These are phyloP conservation scores for Amphiduros pacificus DNA, from an alignment of 2,888 invertebrate genomes.

Conservation along the genomic window DNA sequence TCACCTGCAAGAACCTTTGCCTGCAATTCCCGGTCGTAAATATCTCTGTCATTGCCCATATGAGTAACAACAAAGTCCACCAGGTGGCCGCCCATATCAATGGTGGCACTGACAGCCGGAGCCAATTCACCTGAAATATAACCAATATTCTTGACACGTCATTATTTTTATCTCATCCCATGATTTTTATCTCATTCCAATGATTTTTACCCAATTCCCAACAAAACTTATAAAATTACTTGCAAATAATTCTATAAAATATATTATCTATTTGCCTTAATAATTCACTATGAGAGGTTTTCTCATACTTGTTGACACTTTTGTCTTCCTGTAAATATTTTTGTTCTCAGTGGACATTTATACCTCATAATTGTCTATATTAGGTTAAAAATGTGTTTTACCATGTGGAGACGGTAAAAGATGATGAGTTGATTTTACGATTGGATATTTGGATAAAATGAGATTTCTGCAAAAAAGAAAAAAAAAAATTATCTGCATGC, in stretches of 20 bases:
- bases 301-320: no score
- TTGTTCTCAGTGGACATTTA: not conserved
- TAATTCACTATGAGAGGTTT: no score
- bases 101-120: constrained; percentile 57
- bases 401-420: constrained; percentile 60
- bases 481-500: not conserved
- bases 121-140: constrained; percentile 54
- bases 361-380: not conserved
- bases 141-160: not conserved
- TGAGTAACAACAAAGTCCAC: constrained; percentile 60
- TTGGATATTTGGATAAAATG: constrained; percentile 58
- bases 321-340: no score
- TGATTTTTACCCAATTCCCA: no score
- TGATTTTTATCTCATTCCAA: no score
- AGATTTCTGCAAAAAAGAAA: constrained; percentile 47
- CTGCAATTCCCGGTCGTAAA: constrained; percentile 57
- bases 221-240: no score
- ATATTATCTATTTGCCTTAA: no score
- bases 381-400: constrained; percentile 19
- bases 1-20: constrained; percentile 52
- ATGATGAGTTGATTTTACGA: constrained; percentile 57
- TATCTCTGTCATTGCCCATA: constrained; percentile 60
- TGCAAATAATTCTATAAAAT: no score
- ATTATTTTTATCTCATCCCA: not conserved
- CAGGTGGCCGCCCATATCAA: constrained; percentile 53